Evolutionary conservation across 2,888 invertebrate genomes (phyloP).

Genomic region (Hypena proboscidalis): DNA sequence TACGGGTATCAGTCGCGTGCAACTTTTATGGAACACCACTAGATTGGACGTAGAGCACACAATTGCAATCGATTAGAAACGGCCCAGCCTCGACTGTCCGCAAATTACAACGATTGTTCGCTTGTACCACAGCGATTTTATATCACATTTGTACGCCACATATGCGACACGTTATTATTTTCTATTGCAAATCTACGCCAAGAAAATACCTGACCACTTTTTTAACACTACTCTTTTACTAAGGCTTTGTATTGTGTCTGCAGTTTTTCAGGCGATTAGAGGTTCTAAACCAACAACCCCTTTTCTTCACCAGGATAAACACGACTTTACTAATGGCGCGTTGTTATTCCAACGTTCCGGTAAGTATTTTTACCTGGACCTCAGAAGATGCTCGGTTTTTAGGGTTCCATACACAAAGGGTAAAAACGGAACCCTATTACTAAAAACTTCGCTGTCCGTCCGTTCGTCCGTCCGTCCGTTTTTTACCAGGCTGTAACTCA

Average conservation of each 20-base stretch:
- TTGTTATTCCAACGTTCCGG: slow-evolving; percentile 66
- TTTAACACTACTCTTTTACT: slow-evolving; percentile 1
- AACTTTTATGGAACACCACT: slow-evolving; percentile 66
- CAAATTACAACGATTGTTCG: slow-evolving; percentile 72
- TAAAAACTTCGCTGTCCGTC: too few relatives aligned
- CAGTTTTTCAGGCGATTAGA: slow-evolving; percentile 47
- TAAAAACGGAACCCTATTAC: too few relatives aligned
- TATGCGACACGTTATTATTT: slow-evolving; percentile 20
- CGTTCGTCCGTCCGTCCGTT: too few relatives aligned
- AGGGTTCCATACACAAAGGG: too few relatives aligned
- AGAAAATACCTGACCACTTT: not conserved
- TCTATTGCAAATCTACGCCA: slow-evolving; percentile 4
- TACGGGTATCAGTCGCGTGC: slow-evolving; percentile 64
- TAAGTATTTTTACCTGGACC: slow-evolving; percentile 36
- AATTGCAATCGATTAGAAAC: slow-evolving; percentile 75
- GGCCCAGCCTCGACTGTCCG: slow-evolving; percentile 55
- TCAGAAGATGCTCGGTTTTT: too few relatives aligned
- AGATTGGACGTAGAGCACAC: slow-evolving; percentile 62
- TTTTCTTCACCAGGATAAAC: slow-evolving; percentile 60
- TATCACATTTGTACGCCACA: slow-evolving; percentile 12
- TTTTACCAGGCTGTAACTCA: too few relatives aligned
- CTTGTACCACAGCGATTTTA: slow-evolving; percentile 20
- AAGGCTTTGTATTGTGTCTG: slow-evolving; percentile 29
- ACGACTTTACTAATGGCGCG: slow-evolving; percentile 64
- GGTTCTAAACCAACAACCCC: slow-evolving; percentile 66